These are phyloP conservation scores for Trachemys scripta DNA, from an alignment of 2,113 vertebrate genomes.

Conservation along the genomic window DNA sequence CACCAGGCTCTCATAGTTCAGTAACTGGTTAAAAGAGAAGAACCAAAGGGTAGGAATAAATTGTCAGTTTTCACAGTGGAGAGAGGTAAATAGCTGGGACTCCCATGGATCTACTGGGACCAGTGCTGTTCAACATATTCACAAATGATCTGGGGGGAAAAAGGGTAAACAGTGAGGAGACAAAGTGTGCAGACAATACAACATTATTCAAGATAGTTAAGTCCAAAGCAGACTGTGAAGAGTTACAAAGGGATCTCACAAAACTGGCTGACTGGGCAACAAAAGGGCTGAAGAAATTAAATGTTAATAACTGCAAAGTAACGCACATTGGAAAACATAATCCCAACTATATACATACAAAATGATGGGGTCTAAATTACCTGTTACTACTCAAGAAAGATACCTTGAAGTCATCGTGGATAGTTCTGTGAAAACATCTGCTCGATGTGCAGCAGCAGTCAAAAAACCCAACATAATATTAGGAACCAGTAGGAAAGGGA, in stretches of 20 bases:
- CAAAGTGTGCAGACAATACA: background rate
- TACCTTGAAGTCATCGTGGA: background rate
- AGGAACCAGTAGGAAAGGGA: background rate
- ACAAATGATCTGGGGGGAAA: background rate
- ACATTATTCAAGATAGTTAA: background rate
- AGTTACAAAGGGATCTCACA: background rate
- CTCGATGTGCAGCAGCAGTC: background rate
- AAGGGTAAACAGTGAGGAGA: background rate
- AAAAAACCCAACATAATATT: background rate
- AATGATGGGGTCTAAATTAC: background rate
- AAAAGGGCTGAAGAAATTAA: background rate
- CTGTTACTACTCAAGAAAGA: background rate
- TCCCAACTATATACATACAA: background rate
- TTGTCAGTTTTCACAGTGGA: background rate
- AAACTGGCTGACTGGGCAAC: background rate
- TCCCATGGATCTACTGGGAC: background rate
- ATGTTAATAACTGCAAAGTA: background rate
- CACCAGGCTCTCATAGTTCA: background rate
- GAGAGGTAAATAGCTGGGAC: background rate
- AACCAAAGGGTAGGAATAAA: background rate
- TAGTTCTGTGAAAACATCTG: background rate
- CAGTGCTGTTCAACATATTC: background rate
- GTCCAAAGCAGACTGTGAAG: background rate
- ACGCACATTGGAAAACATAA: background rate
- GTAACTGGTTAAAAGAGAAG: background rate